Base-by-base conservation (phyloP, 2,888 invertebrate species). In the Nemotelus nigrinus region DNA sequence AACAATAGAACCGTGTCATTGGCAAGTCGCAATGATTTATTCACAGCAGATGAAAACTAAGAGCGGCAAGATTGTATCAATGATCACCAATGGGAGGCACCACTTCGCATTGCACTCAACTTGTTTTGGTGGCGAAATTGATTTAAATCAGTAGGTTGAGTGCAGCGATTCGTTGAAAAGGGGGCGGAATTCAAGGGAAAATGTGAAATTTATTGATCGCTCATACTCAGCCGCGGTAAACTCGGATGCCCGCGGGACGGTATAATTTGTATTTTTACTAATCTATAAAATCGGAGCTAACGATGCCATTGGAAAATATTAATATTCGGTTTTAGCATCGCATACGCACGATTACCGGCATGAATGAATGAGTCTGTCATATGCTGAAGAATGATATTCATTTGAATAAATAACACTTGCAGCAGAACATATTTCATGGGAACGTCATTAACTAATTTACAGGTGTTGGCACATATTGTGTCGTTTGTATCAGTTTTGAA, bases 131-230 rank as follows among this genome's bases (percentile, higher is more conserved):
- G 74, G 74, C 48, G 74, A 60, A 74, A 74, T 74, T 74, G 74
- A 74, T 74, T 74, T 74, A 74, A 63, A 74, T 74, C 74, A 63
- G n/a, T 74, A 63, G 43, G 45, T 74, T 74, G 39, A 74, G 74
- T 60, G 55, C 47, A 43, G 25, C 55, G 44, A 70, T 60, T 47
- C 74, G 74, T 48, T 74, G 74, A 74, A 63, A 74, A 58, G 60
- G 6, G 41, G 74, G 74, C 72, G 72, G 53, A 70, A 48, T 45
- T 70, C 55, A 43, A 47, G 55, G 10, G 25, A 60, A 41, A 60
- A 8, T 3, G 41, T 53, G 47, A 3, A 70, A 70, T 70, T 70
- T 70, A 70, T 70, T 70, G 53, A 43, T 53, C 70, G 70, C 53
- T 70, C 70, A 70, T 70, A 70, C 39, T 70, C 47, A 70, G 55